Conservation (phyloP, 1,140 invertebrate genomes). For the Drepana arcuata region DNA sequence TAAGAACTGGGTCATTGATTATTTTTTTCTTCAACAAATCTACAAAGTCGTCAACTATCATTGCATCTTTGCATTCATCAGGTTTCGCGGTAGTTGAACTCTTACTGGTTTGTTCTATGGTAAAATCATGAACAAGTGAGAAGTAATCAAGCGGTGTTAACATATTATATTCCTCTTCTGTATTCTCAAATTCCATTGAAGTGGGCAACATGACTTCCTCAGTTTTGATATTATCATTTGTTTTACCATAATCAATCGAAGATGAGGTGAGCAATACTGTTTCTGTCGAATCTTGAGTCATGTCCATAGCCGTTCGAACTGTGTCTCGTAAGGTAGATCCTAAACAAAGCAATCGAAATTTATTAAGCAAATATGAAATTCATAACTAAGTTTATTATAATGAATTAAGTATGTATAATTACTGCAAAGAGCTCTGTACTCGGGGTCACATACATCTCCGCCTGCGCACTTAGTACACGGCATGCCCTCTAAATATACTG, state of each 20-base stretch:
- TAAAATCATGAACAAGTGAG: slow-evolving; percentile 31
- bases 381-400: too few species aligned
- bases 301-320: too few species aligned
- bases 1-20: slow-evolving; percentile 38
- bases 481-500: slow-evolving; percentile 48
- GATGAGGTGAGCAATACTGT: too few species aligned
- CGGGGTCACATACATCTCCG: slow-evolving; percentile 22
- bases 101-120: slow-evolving; percentile 11
- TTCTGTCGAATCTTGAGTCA: too few species aligned
- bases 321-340: too few species aligned
- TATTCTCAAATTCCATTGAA: slow-evolving; percentile 1
- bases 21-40: slow-evolving; percentile 49
- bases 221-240: background rate
- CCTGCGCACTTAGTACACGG: slow-evolving; percentile 44
- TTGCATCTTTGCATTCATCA: slow-evolving; percentile 32
- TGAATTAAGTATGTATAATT: slow-evolving; percentile 10
- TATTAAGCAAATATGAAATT: too few species aligned
- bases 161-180: slow-evolving; percentile 13
- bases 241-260: too few species aligned
- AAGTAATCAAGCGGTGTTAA: slow-evolving; percentile 35
- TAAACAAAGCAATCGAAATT: too few species aligned
- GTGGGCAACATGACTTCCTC: background rate
- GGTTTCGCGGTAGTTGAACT: slow-evolving; percentile 13
- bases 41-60: slow-evolving; percentile 48
- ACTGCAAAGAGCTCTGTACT: slow-evolving; percentile 36